Base-by-base conservation (phyloP, 1,140 invertebrate genomes). In the Arctopsyche grandis region DNA sequence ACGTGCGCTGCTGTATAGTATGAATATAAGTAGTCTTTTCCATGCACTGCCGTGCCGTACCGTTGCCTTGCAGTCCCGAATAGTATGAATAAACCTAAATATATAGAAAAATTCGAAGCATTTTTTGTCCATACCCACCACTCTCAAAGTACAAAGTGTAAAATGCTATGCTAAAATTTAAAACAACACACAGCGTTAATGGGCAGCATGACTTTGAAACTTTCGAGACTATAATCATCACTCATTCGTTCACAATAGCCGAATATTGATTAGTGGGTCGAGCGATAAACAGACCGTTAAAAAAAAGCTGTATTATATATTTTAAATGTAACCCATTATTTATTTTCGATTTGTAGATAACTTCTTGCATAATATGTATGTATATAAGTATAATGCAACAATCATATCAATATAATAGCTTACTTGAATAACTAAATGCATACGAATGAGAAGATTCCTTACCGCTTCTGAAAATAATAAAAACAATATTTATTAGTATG, bases 381-480 rank as follows among this genome's bases (percentile, higher is more conserved):
- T 38, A 38, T 5, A 69, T 22, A 69, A 21, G n/a, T n/a, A n/a
- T n/a, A n/a, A n/a, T n/a, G n/a, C n/a, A n/a, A n/a, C n/a, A n/a
- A n/a, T n/a, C n/a, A n/a, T n/a, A n/a, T n/a, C n/a, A n/a, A n/a
- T n/a, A n/a, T 69, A 69, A 26, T 69, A 19, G 22, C 14, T 58
- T 58, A n/a, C n/a, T 58, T 58, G n/a, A 10, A 58, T 16, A 5
- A n/a, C n/a, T n/a, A n/a, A n/a, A 21, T 16, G 21, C 10, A 5
- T 58, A 58, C 52, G 14, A 16, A 58, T 21, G 10, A 4, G 14
- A n/a, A 21, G 5, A 38, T 16, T 43, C 1, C 69, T 70, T 44
- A 70, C 69, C 69, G n/a, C 69, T 38, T 70, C 69, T 70, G 69
- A 38, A 70, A 70, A 70, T 7, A 70, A 70, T 21, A 70, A 70